phyloP scores from a whole-genome alignment of 2,888 invertebrate species.

The Carabus problematicus region DNA sequence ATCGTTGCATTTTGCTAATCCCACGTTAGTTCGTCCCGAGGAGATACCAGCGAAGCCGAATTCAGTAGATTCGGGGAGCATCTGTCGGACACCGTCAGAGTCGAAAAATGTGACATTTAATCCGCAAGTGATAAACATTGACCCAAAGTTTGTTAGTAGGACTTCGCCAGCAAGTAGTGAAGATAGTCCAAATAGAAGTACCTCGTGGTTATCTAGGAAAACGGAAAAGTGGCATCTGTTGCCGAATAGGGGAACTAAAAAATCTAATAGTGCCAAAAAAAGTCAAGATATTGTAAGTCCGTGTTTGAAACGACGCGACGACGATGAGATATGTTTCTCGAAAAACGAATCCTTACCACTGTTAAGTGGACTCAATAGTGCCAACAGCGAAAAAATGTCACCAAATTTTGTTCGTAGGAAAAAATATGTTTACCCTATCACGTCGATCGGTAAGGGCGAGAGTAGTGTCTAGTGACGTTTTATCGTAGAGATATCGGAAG shows the following conservation, averaged over 20 bases:
- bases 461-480: constrained; percentile 61
- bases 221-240: constrained; percentile 49
- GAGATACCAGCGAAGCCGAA: constrained; percentile 51
- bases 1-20: constrained; percentile 52
- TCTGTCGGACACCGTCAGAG: constrained; percentile 53
- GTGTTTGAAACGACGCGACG: constrained; percentile 48
- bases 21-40: constrained; percentile 29
- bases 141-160: constrained; percentile 43
- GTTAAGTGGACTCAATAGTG: constrained; percentile 61
- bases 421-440: constrained; percentile 69
- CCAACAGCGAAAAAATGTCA: constrained; percentile 55
- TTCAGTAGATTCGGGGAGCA: constrained; percentile 55
- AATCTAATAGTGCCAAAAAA: constrained; percentile 45
- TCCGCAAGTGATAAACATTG: constrained; percentile 56
- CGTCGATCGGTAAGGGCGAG: constrained; percentile 61
- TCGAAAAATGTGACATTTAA: constrained; percentile 59
- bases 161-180: constrained; percentile 38
- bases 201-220: constrained; percentile 46
- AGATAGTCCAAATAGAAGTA: constrained; percentile 37
- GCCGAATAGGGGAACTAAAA: constrained; percentile 46
- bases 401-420: constrained; percentile 68
- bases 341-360: constrained; percentile 66
- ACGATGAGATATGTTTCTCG: constrained; percentile 56
- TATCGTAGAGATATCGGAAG: constrained; percentile 9
- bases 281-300: constrained; percentile 45